Evolutionary conservation across 2,113 vertebrate genomes (phyloP), one percentile per base, ranked within the genome.

Genomic region (Mus pahari): DNA sequence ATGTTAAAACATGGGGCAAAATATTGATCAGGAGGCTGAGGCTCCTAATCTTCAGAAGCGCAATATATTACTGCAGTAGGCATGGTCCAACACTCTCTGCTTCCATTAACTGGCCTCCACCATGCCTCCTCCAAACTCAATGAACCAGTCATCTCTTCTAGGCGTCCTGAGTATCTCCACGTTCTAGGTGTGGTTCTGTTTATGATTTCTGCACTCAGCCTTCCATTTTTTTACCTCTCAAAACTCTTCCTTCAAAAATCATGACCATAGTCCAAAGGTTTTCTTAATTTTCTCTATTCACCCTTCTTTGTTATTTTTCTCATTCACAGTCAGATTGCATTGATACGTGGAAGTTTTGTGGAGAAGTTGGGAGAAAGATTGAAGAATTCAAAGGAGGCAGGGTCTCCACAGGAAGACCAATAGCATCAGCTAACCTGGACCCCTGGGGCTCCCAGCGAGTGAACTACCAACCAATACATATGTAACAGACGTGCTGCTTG

Each of bases 81-180:
- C 33, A 28, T 36, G 3, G 16, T 16, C 28, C 28, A 5, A 60
- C 39, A 26, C 1, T 26, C 14, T 5, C 55, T 14, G 19, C 70
- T 36, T 62, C 50, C 20, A 33, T n/a, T 11, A 75, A 26, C 9
- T 24, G 64, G 5, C 31, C 17, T 39, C 19, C 24, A 4, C 5
- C 3, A 19, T 4, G 1, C 39, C 2, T 2, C 60, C 39, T 36
- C 62, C 22, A 7, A 31, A 1, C 11, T 11, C 17, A 20, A 9
- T 5, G 33, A 13, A 3, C 1, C 2, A n/a, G 2, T 36, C 33
- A 82, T 10, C 39, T 55, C 36, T 16, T 22, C 42, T 13, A n/a
- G 55, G 4, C 45, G 7, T 64, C 50, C 73, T 0, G 0, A 11
- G 2, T 5, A 10, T 66, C 4, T 71, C 13, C 8, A 62, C 16